Evolutionary conservation across 2,113 vertebrate species (phyloP).

Genomic region (Prietella phreatophila): DNA sequence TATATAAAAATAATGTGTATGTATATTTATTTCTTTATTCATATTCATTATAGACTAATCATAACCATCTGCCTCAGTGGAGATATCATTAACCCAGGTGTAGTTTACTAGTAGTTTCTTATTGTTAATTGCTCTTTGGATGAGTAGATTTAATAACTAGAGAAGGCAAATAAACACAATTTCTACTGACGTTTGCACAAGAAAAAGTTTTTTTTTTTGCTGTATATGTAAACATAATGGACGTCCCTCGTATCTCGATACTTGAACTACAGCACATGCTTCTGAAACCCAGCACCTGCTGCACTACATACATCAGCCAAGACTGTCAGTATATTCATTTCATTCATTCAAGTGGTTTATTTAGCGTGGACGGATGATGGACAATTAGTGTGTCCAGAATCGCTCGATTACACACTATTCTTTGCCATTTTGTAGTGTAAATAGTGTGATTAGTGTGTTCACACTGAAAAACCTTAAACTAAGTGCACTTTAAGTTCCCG

Average conservation of each 20-base stretch:
- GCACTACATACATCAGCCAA: background rate
- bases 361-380: background rate
- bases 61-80: background rate
- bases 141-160: background rate
- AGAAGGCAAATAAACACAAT: background rate
- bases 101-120: background rate
- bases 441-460: too few species aligned
- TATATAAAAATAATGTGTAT: too few species aligned
- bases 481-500: too few species aligned
- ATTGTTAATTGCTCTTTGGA: background rate
- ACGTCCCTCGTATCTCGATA: background rate
- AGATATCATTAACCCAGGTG: background rate
- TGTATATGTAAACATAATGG: background rate
- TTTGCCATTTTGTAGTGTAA: too few species aligned
- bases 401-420: too few species aligned
- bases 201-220: background rate
- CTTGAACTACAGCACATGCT: background rate
- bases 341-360: background rate
- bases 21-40: too few species aligned
- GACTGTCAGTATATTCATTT: background rate
- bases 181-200: background rate
- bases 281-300: constrained; percentile 5
- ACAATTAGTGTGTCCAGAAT: too few species aligned
- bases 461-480: too few species aligned
- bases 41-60: background rate